A percentile compares a stretch with the other conserved stretches of the same genome.
phyloP scores from a whole-genome alignment of 2,113 vertebrate species.

The Aix galericulata region DNA sequence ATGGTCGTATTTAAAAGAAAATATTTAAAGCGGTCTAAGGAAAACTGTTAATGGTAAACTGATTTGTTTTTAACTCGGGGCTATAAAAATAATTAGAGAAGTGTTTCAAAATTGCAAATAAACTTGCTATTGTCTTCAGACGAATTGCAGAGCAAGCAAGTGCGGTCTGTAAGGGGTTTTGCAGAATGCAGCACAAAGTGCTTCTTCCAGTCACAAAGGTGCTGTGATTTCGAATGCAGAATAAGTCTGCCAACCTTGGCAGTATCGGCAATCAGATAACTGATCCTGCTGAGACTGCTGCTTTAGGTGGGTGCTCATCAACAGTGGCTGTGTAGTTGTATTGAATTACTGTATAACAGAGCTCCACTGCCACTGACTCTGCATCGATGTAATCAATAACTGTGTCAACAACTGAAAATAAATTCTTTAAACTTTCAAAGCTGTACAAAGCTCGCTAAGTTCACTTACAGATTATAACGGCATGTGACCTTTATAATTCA shows the following conservation, averaged over 20 bases:
- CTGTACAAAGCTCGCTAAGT: neutral
- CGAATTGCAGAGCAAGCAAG: neutral
- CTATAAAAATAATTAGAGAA: neutral
- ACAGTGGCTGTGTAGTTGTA: neutral
- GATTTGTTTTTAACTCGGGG: neutral
- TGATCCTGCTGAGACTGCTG: neutral
- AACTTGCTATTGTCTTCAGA: neutral
- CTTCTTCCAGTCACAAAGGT: neutral
- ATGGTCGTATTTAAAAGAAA: conserved; percentile 15
- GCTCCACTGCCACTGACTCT: neutral
- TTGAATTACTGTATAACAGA: neutral
- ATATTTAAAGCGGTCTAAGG: neutral
- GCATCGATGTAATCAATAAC: neutral
- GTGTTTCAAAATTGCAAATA: neutral
- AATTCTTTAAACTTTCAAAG: neutral
- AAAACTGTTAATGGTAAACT: neutral
- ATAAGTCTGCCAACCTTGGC: neutral
- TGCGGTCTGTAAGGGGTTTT: neutral
- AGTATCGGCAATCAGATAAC: neutral
- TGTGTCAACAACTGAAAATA: neutral
- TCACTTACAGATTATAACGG: neutral
- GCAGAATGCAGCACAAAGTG: neutral
- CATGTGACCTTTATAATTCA: neutral
- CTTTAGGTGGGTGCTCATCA: neutral
- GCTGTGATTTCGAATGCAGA: neutral